Base-by-base conservation (phyloP, 30 jellyfish, hydroid and myxozoan species). In the Hydra vulgaris region DNA sequence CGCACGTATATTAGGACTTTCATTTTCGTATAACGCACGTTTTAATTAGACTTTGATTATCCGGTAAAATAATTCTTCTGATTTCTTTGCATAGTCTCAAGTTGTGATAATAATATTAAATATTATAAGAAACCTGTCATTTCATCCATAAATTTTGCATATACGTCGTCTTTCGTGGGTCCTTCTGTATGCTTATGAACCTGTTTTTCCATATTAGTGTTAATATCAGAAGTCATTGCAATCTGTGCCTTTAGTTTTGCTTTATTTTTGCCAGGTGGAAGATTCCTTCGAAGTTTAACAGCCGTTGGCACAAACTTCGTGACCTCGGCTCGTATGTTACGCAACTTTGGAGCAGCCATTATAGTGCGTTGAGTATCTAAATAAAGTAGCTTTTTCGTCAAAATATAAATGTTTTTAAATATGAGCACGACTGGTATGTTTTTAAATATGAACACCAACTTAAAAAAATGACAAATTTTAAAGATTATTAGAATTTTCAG, bases 291-390 rank as follows among this genome's bases (percentile, higher is more conserved):
- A 53, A 87, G 80, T 25, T 92, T 79, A 22, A 93, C 84, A 15
- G 99, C 95, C 18, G 96, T 88, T n/a, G 99, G 99, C 8, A 93
- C 99, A 7, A 93, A 89, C 73, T 85, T 87, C 18, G 99, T 93
- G 71, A 93, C 95, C 84, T 93, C 99, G 12, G 99, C 99, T 19
- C 96, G 96, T 7, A 93, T 93, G 82, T 93, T 88, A 18, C 99
- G 96, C 8, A 93, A 79, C 74, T 93, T 89, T 18, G 99, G 99
- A n/a, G 88, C 83, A 1, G 99, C 99, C 56, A 94, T 87, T 25
- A 93, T 93, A 7, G 92, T 83, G 25, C 96, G 82, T 53, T 80
- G 87, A 72, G 86, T 88, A 17, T 88, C 97, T 90, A 20, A 27
- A 86, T 74, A 7, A 78, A 0, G 61, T 74, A 23, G 0, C n/a